phyloP scores from a whole-genome alignment of 2,797 vertebrate species.

The Enoplosus armatus region DNA sequence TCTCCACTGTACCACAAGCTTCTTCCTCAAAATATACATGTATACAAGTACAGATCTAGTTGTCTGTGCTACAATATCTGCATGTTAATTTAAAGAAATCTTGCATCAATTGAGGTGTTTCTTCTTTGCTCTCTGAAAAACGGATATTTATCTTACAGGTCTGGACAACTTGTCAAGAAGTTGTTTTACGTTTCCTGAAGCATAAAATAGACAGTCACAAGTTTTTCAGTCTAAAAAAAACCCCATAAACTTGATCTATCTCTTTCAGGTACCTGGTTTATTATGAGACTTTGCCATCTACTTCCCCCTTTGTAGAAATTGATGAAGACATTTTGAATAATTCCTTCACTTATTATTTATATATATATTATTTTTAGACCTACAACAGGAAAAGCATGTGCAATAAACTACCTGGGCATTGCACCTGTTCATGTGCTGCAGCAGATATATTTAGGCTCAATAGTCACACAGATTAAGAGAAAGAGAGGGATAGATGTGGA shows the following conservation, averaged over 20 bases:
- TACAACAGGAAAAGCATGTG: background rate
- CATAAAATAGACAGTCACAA: background rate
- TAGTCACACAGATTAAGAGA: conserved; percentile 24
- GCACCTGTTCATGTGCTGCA: conserved; percentile 41
- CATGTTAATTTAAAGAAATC: background rate
- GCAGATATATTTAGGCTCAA: conserved; percentile 22
- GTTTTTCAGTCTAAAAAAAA: background rate
- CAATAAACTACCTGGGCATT: conserved; percentile 1
- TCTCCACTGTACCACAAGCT: background rate
- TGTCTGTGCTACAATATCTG: no score
- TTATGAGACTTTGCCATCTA: background rate
- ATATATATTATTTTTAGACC: background rate
- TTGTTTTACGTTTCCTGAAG: background rate
- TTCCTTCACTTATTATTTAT: no score
- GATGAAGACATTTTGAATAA: background rate
- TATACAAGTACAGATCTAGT: background rate
- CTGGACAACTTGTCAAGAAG: background rate
- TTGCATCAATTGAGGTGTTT: background rate
- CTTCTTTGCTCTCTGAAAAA: background rate
- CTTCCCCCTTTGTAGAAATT: background rate
- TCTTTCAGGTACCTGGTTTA: background rate
- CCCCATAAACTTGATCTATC: background rate
- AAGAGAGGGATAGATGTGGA: conserved; percentile 17
- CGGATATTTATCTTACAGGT: background rate
- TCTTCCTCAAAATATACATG: conserved; percentile 1